Conservation (phyloP, 2,113 vertebrate genomes). For the Halcyon senegalensis region DNA sequence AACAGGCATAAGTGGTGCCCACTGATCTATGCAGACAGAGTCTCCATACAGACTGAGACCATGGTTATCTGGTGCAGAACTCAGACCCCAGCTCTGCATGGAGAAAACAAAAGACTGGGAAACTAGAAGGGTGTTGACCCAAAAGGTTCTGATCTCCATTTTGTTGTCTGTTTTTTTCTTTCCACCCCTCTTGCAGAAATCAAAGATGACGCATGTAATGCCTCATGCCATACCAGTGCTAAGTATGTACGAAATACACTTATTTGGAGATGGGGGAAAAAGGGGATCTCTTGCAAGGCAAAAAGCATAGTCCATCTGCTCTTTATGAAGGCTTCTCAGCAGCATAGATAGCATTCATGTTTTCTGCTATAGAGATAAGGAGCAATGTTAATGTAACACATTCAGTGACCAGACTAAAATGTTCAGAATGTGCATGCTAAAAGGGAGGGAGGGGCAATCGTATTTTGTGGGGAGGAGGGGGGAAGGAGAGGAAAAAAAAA, state of each 20-base stretch:
- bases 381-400: background rate
- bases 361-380: background rate
- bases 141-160: background rate
- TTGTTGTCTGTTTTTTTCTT: background rate
- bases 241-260: slow-evolving; percentile 81
- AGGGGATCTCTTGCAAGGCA: background rate
- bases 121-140: background rate
- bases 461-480: background rate
- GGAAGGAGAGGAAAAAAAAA: background rate
- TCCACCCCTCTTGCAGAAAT: slow-evolving; percentile 77
- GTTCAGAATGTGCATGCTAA: background rate
- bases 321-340: background rate
- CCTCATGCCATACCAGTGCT: slow-evolving; percentile 89
- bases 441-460: background rate
- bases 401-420: background rate
- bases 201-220: slow-evolving; percentile 76
- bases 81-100: background rate
- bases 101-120: background rate
- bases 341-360: background rate
- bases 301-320: background rate
- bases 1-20: background rate
- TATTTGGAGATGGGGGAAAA: background rate
- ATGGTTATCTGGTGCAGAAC: rapidly evolving
- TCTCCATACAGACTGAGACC: background rate
- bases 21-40: background rate